phyloP scores from a whole-genome alignment of 2,888 invertebrate species.

The Orchesellides sinensis region DNA sequence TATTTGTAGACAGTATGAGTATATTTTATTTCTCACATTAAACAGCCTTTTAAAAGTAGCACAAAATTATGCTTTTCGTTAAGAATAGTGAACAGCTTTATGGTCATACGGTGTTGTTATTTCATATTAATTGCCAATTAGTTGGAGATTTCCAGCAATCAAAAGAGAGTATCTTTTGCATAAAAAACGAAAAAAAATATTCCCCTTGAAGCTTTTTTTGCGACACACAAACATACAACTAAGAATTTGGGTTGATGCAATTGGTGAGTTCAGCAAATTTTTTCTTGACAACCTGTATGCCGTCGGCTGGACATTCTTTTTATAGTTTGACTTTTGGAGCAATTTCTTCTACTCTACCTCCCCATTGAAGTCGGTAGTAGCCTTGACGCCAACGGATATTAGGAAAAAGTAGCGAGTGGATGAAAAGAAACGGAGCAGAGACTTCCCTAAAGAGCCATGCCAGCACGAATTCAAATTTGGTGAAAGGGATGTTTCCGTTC shows the following conservation, averaged over 20 bases:
- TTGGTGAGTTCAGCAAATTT: slow-evolving; percentile 31
- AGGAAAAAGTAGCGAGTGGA: slow-evolving; percentile 91
- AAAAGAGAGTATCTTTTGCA: too few species aligned
- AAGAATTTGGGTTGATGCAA: neutral
- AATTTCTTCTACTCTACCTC: slow-evolving; percentile 94
- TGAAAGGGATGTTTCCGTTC: slow-evolving; percentile 95
- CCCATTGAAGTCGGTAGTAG: slow-evolving; percentile 95
- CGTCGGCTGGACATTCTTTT: neutral
- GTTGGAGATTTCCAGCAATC: too few species aligned
- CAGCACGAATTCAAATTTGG: slow-evolving; percentile 94
- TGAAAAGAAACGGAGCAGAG: slow-evolving; percentile 91
- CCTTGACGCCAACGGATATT: slow-evolving; percentile 96
- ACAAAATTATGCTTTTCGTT: too few species aligned
- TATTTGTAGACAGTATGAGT: slow-evolving; percentile 56
- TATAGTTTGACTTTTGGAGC: slow-evolving; percentile 80
- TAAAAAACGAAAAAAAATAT: neutral
- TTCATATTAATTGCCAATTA: slow-evolving; percentile 3
- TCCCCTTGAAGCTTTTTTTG: slow-evolving; percentile 2
- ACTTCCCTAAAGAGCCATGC: slow-evolving; percentile 97
- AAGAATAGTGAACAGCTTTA: slow-evolving; percentile 56
- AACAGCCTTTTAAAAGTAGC: slow-evolving; percentile 57
- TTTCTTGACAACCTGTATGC: neutral
- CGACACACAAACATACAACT: neutral
- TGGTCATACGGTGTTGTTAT: slow-evolving; percentile 35
- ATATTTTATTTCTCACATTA: slow-evolving; percentile 58